phyloP scores from a whole-genome alignment of 2,888 invertebrate genomes.

The Cremastinae sp. region DNA sequence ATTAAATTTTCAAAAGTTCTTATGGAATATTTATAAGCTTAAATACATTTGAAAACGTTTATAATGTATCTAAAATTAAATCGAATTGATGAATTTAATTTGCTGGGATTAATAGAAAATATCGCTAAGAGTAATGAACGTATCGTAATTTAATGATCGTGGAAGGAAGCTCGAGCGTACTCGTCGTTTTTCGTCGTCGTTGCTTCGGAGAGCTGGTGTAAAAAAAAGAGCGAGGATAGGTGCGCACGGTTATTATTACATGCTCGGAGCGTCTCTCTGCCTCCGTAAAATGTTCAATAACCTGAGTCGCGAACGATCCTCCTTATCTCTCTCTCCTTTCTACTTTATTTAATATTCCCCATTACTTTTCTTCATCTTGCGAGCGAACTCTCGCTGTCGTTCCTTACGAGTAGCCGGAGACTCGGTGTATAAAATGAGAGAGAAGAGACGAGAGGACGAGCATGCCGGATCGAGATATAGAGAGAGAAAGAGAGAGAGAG shows the following conservation, averaged over 20 bases:
- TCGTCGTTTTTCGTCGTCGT: neutral
- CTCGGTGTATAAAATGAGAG: too few relatives aligned
- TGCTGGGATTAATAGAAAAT: too few relatives aligned
- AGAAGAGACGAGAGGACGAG: too few relatives aligned
- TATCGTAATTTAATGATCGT: conserved; percentile 1
- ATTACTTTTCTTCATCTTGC: conserved; percentile 8
- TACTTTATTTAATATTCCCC: conserved; percentile 30
- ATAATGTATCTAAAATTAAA: too few relatives aligned
- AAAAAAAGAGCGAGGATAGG: neutral
- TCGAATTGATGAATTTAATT: too few relatives aligned
- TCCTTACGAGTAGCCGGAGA: conserved; percentile 11
- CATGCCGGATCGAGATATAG: neutral
- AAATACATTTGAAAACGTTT: too few relatives aligned
- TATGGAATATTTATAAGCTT: too few relatives aligned
- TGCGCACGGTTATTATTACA: conserved; percentile 11
- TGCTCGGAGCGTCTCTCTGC: neutral
- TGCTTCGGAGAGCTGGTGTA: neutral
- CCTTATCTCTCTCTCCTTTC: conserved; percentile 8
- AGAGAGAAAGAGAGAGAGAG: conserved; percentile 10
- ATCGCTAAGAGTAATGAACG: too few relatives aligned
- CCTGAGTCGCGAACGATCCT: conserved; percentile 2
- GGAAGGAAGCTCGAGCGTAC: neutral
- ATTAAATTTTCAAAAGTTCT: too few relatives aligned
- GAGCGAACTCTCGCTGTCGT: neutral
- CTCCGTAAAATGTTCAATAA: conserved; percentile 28